These are phyloP conservation scores for Brachionus koreanus DNA, from an alignment of 1,140 invertebrate species.

Conservation along the genomic window DNA sequence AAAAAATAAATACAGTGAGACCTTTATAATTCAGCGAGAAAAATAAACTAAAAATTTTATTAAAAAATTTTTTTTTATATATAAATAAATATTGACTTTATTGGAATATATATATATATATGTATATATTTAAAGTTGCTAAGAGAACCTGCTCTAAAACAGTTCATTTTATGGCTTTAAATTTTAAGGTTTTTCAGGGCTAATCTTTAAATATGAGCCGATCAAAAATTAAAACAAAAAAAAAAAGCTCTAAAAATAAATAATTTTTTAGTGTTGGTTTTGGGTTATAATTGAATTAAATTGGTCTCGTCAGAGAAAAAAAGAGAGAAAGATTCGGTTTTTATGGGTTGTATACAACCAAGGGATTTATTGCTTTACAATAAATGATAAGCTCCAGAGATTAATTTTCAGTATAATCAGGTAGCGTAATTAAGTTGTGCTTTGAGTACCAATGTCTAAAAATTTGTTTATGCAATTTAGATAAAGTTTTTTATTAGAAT, in stretches of 20 bases:
- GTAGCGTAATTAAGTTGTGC: background rate
- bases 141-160: constrained; percentile 20
- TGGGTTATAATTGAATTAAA: background rate
- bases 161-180: constrained; percentile 4
- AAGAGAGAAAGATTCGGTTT: background rate
- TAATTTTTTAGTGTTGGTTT: background rate
- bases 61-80: constrained; percentile 3
- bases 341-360: background rate
- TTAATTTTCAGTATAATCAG: background rate
- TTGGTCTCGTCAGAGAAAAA: background rate
- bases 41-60: constrained; percentile 9
- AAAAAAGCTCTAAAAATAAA: background rate
- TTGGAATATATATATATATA: background rate
- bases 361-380: background rate
- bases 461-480: constrained; percentile 29
- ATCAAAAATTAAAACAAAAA: constrained; percentile 5
- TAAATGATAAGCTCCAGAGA: background rate
- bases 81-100: constrained; percentile 8
- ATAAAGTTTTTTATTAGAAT: background rate
- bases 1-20: constrained; percentile 6
- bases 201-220: background rate
- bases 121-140: background rate
- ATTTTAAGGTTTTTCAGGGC: background rate
- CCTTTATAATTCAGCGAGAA: constrained; percentile 20
- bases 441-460: background rate